A percentile compares a stretch with the other conserved stretches of the same genome.
phyloP scores from a whole-genome alignment of 2,888 invertebrate genomes.

The Eristalis arbustorum region DNA sequence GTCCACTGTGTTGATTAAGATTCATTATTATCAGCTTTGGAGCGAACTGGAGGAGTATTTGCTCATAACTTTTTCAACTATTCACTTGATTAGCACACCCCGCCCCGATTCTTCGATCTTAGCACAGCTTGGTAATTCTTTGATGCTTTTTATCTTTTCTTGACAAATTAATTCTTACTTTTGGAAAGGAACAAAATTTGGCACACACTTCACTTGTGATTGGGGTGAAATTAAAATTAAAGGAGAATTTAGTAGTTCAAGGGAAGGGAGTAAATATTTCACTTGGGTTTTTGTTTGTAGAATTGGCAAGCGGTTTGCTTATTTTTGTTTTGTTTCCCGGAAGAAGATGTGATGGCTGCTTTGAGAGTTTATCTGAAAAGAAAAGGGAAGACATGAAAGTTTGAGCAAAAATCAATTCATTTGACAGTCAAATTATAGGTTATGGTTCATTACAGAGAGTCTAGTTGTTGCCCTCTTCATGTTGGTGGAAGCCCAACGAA shows the following conservation, averaged over 20 bases:
- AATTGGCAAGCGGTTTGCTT: constrained; percentile 26
- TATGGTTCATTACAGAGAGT: no score
- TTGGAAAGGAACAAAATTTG: not conserved
- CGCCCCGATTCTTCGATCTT: not conserved
- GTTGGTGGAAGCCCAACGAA: no score
- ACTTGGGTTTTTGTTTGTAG: not conserved
- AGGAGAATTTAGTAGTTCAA: not conserved
- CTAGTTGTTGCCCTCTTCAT: no score
- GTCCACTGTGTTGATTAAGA: constrained; percentile 80
- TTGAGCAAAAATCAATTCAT: not conserved
- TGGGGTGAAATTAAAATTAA: not conserved
- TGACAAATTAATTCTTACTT: not conserved
- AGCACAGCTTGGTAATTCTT: not conserved
- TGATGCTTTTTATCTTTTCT: not conserved
- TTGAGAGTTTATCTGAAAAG: constrained; percentile 34
- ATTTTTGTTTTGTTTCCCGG: constrained; percentile 8
- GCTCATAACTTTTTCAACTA: constrained; percentile 57
- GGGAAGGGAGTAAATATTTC: not conserved
- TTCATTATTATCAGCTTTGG: constrained; percentile 80
- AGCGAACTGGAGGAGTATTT: constrained; percentile 65
- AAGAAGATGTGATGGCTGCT: constrained; percentile 9
- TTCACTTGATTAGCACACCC: constrained; percentile 23
- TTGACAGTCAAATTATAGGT: no score
- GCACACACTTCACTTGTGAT: not conserved
- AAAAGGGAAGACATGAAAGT: not conserved